Percentiles rank a stretch among this genome's conserved stretches.
These are phyloP conservation scores for Gallinago jamesoni DNA, from an alignment of 2,113 vertebrate genomes.

Conservation along the genomic window DNA sequence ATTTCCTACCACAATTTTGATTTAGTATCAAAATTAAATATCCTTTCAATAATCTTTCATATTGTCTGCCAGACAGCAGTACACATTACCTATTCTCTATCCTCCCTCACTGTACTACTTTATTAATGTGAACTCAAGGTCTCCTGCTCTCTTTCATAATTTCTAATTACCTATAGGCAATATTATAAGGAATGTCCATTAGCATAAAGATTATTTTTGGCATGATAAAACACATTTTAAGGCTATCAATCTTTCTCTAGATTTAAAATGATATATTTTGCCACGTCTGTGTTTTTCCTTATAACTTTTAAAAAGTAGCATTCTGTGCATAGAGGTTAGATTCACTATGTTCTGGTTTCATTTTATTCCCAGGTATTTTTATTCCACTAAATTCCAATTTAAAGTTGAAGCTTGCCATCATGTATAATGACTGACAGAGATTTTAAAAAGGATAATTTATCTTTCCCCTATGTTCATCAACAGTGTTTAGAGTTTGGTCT, in stretches of 20 bases:
- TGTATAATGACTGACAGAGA: not conserved
- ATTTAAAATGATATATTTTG: not conserved
- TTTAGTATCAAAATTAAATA: not conserved
- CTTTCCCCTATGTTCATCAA: not conserved
- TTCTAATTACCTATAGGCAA: constrained; percentile 47
- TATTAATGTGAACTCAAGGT: constrained; percentile 39
- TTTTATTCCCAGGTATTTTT: constrained; percentile 18
- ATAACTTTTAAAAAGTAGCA: not conserved
- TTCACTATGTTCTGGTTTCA: not conserved
- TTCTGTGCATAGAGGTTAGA: not conserved
- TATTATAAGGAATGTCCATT: constrained; percentile 20
- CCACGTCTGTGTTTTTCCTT: not conserved
- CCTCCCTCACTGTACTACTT: not conserved
- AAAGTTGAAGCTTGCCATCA: not conserved
- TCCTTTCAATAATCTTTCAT: not conserved
- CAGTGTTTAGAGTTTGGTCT: constrained; percentile 16
- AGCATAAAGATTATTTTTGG: constrained; percentile 56
- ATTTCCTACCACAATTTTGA: not conserved
- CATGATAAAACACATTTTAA: not conserved
- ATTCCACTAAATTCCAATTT: not conserved
- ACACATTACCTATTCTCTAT: not conserved
- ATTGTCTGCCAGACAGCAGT: not conserved
- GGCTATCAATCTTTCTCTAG: not conserved
- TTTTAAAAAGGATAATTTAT: not conserved
- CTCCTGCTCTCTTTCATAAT: not conserved